Conservation (phyloP, 2,888 invertebrate species). For the Malacosoma neustria region DNA sequence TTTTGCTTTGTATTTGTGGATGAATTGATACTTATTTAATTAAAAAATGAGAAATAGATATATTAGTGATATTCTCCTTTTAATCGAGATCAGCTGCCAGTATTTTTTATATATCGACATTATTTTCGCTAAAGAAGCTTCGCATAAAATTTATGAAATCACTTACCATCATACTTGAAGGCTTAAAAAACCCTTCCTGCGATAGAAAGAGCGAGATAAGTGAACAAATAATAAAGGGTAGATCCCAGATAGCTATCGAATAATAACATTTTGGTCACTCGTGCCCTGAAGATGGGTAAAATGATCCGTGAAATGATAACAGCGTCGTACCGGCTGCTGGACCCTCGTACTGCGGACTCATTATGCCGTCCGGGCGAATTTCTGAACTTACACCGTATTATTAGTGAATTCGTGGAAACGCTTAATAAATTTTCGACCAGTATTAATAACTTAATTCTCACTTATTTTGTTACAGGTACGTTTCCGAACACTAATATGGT, state of each 20-base stretch:
- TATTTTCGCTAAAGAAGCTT: not conserved
- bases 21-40: not conserved
- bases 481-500: no score
- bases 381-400: constrained; percentile 19
- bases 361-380: constrained; percentile 10
- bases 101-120: no score
- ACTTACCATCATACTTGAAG: constrained; percentile 1
- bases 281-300: constrained; percentile 11
- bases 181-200: constrained; percentile 12
- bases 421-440: constrained; percentile 22
- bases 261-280: constrained; percentile 15
- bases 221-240: constrained; percentile 6
- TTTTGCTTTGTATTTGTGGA: not conserved
- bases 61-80: no score
- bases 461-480: no score
- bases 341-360: no score
- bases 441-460: no score
- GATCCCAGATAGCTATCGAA: constrained; percentile 12
- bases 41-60: no score
- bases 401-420: constrained; percentile 19
- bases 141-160: not conserved
- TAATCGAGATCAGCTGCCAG: no score
- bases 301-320: constrained; percentile 12
- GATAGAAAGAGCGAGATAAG: constrained; percentile 9
- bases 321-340: constrained; percentile 3